Conservation (phyloP, 2,113 vertebrate species). For the Oncorhynchus masou region DNA sequence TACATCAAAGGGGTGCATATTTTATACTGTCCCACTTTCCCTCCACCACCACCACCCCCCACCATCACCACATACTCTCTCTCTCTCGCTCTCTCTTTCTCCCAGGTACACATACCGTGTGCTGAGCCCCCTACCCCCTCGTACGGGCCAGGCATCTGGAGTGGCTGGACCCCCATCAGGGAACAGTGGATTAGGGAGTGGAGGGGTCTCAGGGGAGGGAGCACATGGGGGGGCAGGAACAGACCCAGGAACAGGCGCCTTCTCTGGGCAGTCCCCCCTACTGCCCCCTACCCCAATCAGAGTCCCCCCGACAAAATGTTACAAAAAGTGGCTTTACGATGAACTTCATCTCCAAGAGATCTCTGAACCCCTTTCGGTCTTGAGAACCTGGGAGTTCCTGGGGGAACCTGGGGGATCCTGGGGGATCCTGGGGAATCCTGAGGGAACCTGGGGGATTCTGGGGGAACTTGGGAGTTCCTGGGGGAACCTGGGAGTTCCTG, state of each 20-base stretch:
- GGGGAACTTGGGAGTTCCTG: too few relatives aligned
- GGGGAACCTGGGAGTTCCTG: too few relatives aligned
- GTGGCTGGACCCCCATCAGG: conserved; percentile 65
- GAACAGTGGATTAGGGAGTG: conserved; percentile 77
- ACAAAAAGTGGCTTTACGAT: conserved; percentile 36
- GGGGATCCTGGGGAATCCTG: too few relatives aligned
- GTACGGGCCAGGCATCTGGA: conserved; percentile 82
- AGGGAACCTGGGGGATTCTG: too few relatives aligned
- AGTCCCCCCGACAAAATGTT: conserved; percentile 25
- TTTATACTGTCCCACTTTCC: conserved; percentile 72
- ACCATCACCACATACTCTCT: not conserved
- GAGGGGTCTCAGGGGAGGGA: conserved; percentile 58
- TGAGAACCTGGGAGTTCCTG: not conserved
- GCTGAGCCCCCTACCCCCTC: conserved; percentile 73
- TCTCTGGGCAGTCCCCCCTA: too few relatives aligned
- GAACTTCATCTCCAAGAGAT: conserved; percentile 38
- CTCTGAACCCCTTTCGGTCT: conserved; percentile 6
- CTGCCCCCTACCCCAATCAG: not conserved
- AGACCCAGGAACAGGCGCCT: conserved; percentile 16
- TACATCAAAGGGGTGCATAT: conserved; percentile 71
- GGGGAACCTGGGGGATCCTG: too few relatives aligned
- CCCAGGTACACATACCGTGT: conserved; percentile 81
- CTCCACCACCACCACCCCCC: conserved; percentile 39
- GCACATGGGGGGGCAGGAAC: conserved; percentile 15
- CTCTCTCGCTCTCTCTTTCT: conserved; percentile 43